Evolutionary conservation across 2,797 vertebrate species (phyloP).

Genomic region (Oceanodroma leucorhoa): DNA sequence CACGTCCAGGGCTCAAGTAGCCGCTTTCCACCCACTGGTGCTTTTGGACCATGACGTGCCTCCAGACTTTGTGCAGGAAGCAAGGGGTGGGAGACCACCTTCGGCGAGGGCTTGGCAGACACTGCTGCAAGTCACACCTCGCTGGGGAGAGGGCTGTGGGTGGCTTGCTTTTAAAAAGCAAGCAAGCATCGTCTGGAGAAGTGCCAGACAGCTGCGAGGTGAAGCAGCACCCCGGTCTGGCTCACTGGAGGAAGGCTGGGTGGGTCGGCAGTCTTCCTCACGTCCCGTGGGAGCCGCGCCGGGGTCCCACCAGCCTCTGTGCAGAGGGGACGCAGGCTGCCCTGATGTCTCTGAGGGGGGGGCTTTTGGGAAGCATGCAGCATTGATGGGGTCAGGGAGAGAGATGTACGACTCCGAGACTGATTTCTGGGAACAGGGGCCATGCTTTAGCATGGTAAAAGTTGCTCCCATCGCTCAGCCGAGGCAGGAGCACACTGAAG

Average conservation of each 20-base stretch:
- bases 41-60: not conserved
- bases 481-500: not conserved
- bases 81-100: not conserved
- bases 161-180: conserved; percentile 12
- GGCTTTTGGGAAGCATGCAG: not conserved
- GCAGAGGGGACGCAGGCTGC: not conserved
- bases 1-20: not conserved
- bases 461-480: not conserved
- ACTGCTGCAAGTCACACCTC: not conserved
- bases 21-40: rapidly evolving
- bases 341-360: not conserved
- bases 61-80: not conserved
- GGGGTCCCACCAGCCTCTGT: not conserved
- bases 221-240: not conserved
- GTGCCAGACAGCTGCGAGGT: conserved; percentile 3
- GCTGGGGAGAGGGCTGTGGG: not conserved
- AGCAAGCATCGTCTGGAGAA: conserved; percentile 16
- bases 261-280: not conserved
- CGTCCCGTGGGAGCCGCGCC: rapidly evolving
- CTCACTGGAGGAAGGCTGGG: not conserved
- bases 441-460: not conserved
- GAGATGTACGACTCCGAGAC: rapidly evolving
- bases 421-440: not conserved
- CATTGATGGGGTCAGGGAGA: not conserved
- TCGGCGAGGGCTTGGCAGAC: not conserved